These are phyloP conservation scores for Eutolmus rufibarbis DNA, from an alignment of 2,888 invertebrate genomes.

Conservation along the genomic window DNA sequence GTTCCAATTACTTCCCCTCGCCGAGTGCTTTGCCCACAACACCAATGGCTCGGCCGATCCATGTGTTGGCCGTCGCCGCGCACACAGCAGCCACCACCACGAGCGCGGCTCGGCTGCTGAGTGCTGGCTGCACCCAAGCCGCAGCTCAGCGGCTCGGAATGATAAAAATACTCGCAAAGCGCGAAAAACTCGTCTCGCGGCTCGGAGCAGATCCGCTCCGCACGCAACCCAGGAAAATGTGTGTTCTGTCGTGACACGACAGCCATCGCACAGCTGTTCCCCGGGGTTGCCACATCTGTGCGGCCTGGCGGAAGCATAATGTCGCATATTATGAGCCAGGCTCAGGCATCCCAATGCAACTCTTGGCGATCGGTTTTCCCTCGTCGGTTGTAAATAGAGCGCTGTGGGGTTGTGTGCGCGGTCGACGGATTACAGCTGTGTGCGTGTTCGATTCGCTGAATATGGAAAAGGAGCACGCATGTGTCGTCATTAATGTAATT, in stretches of 20 bases:
- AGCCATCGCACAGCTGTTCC: background rate
- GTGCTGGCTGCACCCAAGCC: background rate
- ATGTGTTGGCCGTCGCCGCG: background rate
- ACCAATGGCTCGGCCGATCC: background rate
- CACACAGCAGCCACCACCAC: background rate
- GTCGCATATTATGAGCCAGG: background rate
- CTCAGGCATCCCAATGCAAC: background rate
- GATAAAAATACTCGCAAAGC: slow-evolving; percentile 1
- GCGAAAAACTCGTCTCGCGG: background rate
- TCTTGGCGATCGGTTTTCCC: background rate
- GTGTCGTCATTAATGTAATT: slow-evolving; percentile 7
- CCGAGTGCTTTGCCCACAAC: background rate
- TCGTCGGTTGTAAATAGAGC: background rate
- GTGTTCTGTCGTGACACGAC: background rate
- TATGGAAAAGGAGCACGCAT: background rate
- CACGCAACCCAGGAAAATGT: background rate
- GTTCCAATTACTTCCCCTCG: background rate
- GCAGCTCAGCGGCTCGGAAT: background rate
- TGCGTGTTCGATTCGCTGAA: background rate
- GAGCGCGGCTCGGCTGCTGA: background rate
- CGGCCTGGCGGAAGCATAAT: background rate
- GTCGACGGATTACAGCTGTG: background rate
- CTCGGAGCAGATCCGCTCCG: background rate
- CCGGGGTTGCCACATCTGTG: background rate
- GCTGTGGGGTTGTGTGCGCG: background rate